Base-by-base conservation (phyloP, 2,797 vertebrate species). In the Coregonus sp. region DNA sequence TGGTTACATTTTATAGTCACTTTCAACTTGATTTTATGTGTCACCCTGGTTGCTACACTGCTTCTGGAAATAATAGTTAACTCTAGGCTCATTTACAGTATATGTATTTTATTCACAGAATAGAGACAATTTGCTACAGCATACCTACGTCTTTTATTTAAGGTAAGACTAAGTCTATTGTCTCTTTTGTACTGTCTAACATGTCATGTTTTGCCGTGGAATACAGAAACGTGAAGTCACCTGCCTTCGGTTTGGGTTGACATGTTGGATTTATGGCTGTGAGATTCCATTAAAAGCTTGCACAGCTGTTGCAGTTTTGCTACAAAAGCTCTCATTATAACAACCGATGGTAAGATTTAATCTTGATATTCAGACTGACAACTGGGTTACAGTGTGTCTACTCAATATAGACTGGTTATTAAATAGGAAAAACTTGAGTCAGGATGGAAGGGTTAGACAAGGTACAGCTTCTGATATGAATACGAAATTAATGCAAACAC, bases 101-200 rank as follows among this genome's bases (percentile, higher is more conserved):
- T 0, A 47, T 84, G 14, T 89, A 2, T 59, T 25, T 79, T 73
- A 74, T n/a, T 78, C 82, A 86, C 92, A 95, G 91, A 87, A 78
- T 82, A 81, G 74, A 89, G 78, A 85, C 50, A 18, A 71, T 78
- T 80, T 65, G n/a, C 77, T 85, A 84, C 85, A 82, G 89, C 77
- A 51, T 81, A 86, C 89, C 51, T 33, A n/a, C 84, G 87, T 83
- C 80, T 86, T 90, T 83, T 75, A 47, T 82, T 82, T 73, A 90
- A 92, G 93, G 93, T 95, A 94, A 92, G 93, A 83, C 69, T 73
- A 50, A 35, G 12, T 82, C 72, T 81, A 35, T 29, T 68, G 40
- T 74, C 4, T 33, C 40, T 47, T 2, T 66, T 40, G n/a, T 4
- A 1, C 14, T 47, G 70, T 0, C 20, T 20, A 16, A 51, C 1